Base-by-base conservation (phyloP, 1,140 invertebrate genomes). In the Drosophila quadrilineata region DNA sequence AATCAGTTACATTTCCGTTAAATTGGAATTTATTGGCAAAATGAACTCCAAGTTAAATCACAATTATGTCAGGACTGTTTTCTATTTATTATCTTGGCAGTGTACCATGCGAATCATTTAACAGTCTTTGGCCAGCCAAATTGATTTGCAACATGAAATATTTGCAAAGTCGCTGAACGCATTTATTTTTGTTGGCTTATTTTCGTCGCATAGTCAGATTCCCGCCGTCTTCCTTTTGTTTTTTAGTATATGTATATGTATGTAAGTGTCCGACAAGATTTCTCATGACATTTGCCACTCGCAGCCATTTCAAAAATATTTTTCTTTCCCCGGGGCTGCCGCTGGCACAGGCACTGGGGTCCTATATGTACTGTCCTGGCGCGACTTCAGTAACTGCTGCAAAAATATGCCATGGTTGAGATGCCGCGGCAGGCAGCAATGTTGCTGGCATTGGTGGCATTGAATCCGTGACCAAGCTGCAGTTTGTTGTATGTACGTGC, bases 401-500 rank as follows among this genome's bases (percentile, higher is more conserved):
- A 75, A 49, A 66, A 76, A 71, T 71, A 62, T 75, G 59, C 60
- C 48, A 66, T 35, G 49, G 35, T 38, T 26, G 21, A 54, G 59
- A 19, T 19, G 10, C 14, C 10, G 40, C 22, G n/a, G 43, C 45
- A 22, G 19, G 14, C 33, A 14, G 33, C n/a, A 50, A 50, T 64
- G 41, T 48, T 41, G 26, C 28, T 48, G 22, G 24, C 41, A 45
- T 45, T 45, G 41, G n/a, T n/a, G 65, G 33, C 24, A 67, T 29
- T 40, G 65, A 75, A 74, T 12, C 79, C 74, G 74, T 68, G 75
- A 70, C 75, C 58, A 77, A 70, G 65, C 56, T 79, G 75, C 75
- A 79, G 70, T 79, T 79, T 74, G 70, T 62, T 70, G 70, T 79
- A n/a, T n/a, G n/a, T n/a, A 79, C 75, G 75, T 79, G 75, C 75